Percentiles rank a stretch among this genome's conserved stretches.
These are phyloP conservation scores for Toxotes jaculatrix DNA, from an alignment of 2,113 vertebrate genomes.

Conservation along the genomic window DNA sequence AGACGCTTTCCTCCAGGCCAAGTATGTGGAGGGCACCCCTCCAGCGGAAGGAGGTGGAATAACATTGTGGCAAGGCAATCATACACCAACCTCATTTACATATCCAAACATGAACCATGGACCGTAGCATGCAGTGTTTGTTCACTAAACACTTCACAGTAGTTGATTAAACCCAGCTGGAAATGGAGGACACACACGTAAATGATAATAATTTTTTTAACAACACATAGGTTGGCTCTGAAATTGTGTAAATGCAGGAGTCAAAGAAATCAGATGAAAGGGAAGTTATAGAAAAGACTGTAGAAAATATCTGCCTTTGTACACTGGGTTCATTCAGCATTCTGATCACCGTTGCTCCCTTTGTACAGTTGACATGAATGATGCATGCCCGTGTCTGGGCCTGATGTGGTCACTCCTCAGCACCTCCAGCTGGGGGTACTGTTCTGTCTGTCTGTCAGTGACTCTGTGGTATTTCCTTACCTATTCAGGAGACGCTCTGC, in stretches of 20 bases:
- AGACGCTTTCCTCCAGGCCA: constrained; percentile 73
- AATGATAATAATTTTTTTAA: neutral
- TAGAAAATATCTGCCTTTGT: neutral
- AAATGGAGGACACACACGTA: neutral
- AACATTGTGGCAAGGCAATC: constrained; percentile 73
- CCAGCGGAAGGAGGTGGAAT: constrained; percentile 74
- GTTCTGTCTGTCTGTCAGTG: constrained; percentile 36
- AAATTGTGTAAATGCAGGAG: neutral
- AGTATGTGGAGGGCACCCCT: constrained; percentile 74
- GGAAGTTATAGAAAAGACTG: too few species aligned
- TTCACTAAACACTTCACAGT: constrained; percentile 67
- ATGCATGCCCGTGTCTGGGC: constrained; percentile 33
- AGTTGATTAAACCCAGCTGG: constrained; percentile 48
- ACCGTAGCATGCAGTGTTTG: constrained; percentile 67
- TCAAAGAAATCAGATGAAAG: neutral
- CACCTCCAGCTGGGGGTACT: constrained; percentile 65
- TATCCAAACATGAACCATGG: constrained; percentile 80
- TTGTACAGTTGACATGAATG: constrained; percentile 28
- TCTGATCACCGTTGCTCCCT: constrained; percentile 31
- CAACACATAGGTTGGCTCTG: neutral
- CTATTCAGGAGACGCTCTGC: constrained; percentile 38
- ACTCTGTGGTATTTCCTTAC: constrained; percentile 27
- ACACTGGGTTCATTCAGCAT: constrained; percentile 19
- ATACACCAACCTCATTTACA: constrained; percentile 75
- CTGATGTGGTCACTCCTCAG: neutral